These are phyloP conservation scores for Hexactinellida sp. DNA, from an alignment of 37 sponge, comb jelly and placozoan species.

Conservation along the genomic window DNA sequence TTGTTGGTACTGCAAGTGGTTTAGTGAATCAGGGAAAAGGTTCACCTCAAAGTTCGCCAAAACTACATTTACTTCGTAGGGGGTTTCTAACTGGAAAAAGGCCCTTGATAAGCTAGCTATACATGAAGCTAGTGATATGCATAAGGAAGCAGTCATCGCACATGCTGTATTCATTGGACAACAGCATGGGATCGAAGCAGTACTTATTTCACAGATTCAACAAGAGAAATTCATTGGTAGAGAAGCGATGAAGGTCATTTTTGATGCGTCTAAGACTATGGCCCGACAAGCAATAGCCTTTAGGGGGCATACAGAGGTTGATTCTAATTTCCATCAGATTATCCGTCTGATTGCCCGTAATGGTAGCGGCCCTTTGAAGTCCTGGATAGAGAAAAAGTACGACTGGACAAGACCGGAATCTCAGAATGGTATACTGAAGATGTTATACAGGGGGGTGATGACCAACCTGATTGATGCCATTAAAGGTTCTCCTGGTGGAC, in stretches of 20 bases:
- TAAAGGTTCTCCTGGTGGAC: background rate
- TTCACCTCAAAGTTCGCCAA: background rate
- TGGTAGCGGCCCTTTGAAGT: too few relatives aligned
- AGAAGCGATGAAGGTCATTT: background rate
- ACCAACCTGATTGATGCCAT: background rate
- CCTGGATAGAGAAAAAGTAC: background rate
- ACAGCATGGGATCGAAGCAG: background rate
- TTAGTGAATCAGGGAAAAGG: background rate
- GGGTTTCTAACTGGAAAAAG: background rate
- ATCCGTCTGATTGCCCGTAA: background rate
- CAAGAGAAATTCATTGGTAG: background rate
- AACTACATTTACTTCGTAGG: background rate
- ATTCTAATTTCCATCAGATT: background rate
- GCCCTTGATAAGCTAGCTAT: background rate
- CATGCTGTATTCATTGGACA: background rate
- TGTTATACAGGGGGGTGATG: background rate
- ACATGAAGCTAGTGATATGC: background rate
- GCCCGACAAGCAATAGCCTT: background rate
- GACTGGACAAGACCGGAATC: background rate
- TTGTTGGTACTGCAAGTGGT: background rate
- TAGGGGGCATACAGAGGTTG: background rate
- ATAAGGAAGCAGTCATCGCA: background rate
- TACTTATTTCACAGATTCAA: background rate
- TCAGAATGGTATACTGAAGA: background rate
- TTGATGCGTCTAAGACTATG: background rate